These are phyloP conservation scores for Tanaodytes sp. DNA, from an alignment of 2,888 invertebrate species.

Conservation along the genomic window DNA sequence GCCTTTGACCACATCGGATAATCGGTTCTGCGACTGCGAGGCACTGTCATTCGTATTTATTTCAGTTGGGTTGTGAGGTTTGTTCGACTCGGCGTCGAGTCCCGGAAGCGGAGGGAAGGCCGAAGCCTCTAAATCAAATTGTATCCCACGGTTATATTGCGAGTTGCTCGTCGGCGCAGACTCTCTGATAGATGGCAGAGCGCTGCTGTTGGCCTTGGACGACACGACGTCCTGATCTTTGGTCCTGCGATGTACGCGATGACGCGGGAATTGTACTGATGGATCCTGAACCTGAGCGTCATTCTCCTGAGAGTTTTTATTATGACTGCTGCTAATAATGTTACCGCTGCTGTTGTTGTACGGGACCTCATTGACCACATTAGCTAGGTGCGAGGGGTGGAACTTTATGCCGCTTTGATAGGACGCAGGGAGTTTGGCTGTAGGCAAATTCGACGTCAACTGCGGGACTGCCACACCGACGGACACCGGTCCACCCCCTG, in stretches of 20 bases:
- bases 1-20: constrained; percentile 87
- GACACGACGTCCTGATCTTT: constrained; percentile 68
- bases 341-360: constrained; percentile 57
- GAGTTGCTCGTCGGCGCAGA: constrained; percentile 60
- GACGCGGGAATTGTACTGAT: constrained; percentile 67
- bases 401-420: constrained; percentile 71
- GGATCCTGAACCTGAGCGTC: constrained; percentile 63
- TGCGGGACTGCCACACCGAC: constrained; percentile 60
- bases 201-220: constrained; percentile 65
- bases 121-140: constrained; percentile 85
- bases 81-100: constrained; percentile 72
- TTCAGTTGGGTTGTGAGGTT: constrained; percentile 64
- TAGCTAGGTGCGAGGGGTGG: constrained; percentile 68
- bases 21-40: constrained; percentile 76
- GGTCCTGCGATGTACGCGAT: constrained; percentile 71
- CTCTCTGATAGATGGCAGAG: constrained; percentile 68
- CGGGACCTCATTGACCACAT: constrained; percentile 58
- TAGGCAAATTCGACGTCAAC: constrained; percentile 66
- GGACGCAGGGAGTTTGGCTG: constrained; percentile 67
- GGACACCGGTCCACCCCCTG: constrained; percentile 58
- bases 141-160: constrained; percentile 75
- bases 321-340: constrained; percentile 56
- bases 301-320: constrained; percentile 60
- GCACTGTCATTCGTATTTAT: constrained; percentile 60
- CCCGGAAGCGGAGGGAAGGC: constrained; percentile 88